A percentile compares a stretch with the other conserved stretches of the same genome.
phyloP scores from a whole-genome alignment of 2,113 vertebrate species.

The Hippolais icterina region DNA sequence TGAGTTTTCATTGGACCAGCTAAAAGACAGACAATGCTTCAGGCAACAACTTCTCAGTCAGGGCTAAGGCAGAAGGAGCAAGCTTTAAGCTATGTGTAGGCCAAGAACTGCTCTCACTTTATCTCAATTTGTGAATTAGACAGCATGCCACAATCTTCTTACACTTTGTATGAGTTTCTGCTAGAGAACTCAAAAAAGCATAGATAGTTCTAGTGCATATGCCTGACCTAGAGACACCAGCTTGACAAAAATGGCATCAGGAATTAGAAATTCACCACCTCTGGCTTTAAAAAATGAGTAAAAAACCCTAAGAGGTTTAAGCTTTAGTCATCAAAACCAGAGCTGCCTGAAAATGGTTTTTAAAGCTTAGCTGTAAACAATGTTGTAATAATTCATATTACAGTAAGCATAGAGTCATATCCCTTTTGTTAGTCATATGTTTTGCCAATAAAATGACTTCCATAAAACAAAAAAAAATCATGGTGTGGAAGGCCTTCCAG shows the following conservation, averaged over 20 bases:
- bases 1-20: neutral
- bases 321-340: neutral
- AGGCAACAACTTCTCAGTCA: neutral
- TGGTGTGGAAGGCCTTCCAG: neutral
- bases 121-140: neutral
- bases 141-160: neutral
- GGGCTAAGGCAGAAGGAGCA: neutral
- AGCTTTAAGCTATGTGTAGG: neutral
- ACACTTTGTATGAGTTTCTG: neutral
- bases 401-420: neutral
- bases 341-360: neutral
- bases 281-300: neutral
- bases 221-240: neutral
- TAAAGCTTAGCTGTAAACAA: neutral
- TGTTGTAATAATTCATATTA: conserved; percentile 14
- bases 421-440: conserved; percentile 16
- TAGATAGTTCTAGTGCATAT: neutral
- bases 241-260: neutral
- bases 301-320: neutral
- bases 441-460: conserved; percentile 6
- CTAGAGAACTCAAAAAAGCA: neutral
- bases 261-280: neutral
- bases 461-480: neutral
- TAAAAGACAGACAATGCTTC: neutral
- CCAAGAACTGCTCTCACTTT: neutral